Conservation (phyloP, 2,888 invertebrate genomes). For the Aethes cnicana region DNA sequence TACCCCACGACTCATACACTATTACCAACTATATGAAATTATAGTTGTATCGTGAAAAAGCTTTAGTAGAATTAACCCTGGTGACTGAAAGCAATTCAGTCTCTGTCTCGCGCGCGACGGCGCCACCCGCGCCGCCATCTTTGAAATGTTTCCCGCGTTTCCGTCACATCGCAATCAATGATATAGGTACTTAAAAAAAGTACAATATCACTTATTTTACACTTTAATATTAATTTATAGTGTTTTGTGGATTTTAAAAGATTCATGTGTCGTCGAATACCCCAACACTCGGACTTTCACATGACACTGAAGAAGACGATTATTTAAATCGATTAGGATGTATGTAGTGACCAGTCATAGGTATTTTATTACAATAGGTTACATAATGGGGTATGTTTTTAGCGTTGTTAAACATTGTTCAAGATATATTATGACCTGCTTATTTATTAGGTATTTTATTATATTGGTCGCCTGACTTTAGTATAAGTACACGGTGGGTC, state of each 20-base stretch:
- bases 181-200: conserved; percentile 2
- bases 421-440: too few species aligned
- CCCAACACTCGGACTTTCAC: conserved; percentile 42
- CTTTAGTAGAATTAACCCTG: conserved; percentile 33
- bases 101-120: conserved; percentile 52
- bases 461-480: too few species aligned
- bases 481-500: too few species aligned
- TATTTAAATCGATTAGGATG: conserved; percentile 44
- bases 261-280: conserved; percentile 18
- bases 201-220: background rate
- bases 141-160: conserved; percentile 56
- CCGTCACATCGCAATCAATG: conserved; percentile 31
- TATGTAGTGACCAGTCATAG: conserved; percentile 33
- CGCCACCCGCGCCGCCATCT: conserved; percentile 55
- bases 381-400: conserved; percentile 8
- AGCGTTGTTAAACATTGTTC: too few species aligned
- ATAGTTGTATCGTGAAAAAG: conserved; percentile 34
- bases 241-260: conserved; percentile 9
- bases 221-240: background rate
- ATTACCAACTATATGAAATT: conserved; percentile 27
- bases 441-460: too few species aligned
- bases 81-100: conserved; percentile 59
- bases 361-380: conserved; percentile 24
- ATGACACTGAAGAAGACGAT: conserved; percentile 42
- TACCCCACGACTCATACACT: conserved; percentile 14